Evolutionary conservation across 2,113 vertebrate species (phyloP).

Genomic region (Puntigrus tetrazona): DNA sequence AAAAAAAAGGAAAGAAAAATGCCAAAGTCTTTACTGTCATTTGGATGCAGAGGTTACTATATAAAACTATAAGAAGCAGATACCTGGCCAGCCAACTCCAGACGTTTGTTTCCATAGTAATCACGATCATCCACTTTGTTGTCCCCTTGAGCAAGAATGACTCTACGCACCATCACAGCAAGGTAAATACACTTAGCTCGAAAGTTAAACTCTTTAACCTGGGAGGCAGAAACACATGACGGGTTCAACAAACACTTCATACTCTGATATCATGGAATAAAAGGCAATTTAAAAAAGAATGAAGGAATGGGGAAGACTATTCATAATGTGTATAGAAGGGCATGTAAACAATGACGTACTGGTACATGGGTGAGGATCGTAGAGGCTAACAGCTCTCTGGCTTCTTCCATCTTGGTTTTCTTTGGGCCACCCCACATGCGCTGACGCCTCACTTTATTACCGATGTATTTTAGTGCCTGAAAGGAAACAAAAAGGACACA

Average conservation of each 20-base stretch:
- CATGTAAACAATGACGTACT: slow-evolving; percentile 69
- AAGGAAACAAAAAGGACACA: neutral
- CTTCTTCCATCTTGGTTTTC: slow-evolving; percentile 98
- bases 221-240: slow-evolving; percentile 29
- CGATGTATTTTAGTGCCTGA: slow-evolving; percentile 93
- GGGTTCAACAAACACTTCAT: neutral
- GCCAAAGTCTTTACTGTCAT: too few species aligned
- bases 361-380: slow-evolving; percentile 95
- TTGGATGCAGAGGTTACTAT: neutral
- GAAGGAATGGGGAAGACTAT: neutral
- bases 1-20: too few species aligned
- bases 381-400: slow-evolving; percentile 91
- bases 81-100: slow-evolving; percentile 97
- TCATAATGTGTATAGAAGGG: too few species aligned
- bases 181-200: slow-evolving; percentile 96
- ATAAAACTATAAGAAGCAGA: neutral
- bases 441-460: slow-evolving; percentile 95
- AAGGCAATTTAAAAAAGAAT: neutral
- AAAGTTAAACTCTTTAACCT: slow-evolving; percentile 99
- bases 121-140: slow-evolving; percentile 98
- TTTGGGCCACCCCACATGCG: slow-evolving; percentile 98
- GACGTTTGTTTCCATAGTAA: slow-evolving; percentile 97
- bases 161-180: slow-evolving; percentile 96
- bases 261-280: neutral
- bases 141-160: slow-evolving; percentile 95